Evolutionary conservation across 35 echinoderm and acorn worm genomes (phyloP).

Genomic region (Diadema setosum): DNA sequence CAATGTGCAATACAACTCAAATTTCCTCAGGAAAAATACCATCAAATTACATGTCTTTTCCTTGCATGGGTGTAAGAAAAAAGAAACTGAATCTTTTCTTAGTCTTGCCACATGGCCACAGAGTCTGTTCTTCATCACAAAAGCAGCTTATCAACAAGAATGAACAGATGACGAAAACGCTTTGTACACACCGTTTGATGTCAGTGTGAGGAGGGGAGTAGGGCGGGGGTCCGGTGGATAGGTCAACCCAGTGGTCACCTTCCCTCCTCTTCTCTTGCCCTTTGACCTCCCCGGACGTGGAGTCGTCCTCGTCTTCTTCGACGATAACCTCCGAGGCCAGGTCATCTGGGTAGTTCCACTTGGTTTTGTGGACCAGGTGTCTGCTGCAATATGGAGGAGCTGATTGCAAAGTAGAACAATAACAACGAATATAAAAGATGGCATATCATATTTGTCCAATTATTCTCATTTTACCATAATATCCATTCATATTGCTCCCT

Average conservation of each 20-base stretch:
- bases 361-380: constrained; percentile 57
- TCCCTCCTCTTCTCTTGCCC: constrained; percentile 23
- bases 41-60: no score
- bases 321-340: constrained; percentile 31
- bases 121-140: no score
- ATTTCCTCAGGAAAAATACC: no score
- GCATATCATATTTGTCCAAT: no score
- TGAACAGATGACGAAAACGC: no score
- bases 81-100: no score
- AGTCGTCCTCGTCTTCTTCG: background rate
- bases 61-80: no score
- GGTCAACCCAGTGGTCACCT: constrained; percentile 54
- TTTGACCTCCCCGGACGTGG: background rate
- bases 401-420: background rate
- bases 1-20: no score
- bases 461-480: no score
- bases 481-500: no score
- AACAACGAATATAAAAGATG: background rate
- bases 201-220: constrained; percentile 36
- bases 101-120: no score
- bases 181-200: constrained; percentile 58
- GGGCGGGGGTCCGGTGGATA: constrained; percentile 48
- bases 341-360: constrained; percentile 87
- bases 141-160: no score
- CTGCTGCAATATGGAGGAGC: constrained; percentile 60